Percentiles rank a stretch among this genome's conserved stretches.
These are phyloP conservation scores for Popillia japonica DNA, from an alignment of 1,140 invertebrate species.

Conservation along the genomic window DNA sequence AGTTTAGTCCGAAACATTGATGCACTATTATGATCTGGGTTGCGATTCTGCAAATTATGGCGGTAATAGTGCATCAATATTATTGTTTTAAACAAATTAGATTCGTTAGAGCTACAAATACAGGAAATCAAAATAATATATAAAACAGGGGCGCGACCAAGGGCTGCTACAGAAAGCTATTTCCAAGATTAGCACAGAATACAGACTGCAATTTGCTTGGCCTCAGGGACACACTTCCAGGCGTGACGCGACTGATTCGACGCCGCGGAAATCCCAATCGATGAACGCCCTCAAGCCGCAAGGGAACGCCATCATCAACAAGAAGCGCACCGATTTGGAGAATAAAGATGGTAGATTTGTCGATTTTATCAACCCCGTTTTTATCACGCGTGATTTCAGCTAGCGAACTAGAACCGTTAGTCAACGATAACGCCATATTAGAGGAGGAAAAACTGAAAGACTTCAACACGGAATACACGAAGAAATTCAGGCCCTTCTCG, in stretches of 20 bases:
- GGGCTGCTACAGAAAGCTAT: constrained; percentile 74
- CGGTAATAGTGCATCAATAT: constrained; percentile 20
- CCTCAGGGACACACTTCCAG: constrained; percentile 71
- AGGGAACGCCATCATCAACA: constrained; percentile 67
- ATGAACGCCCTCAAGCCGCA: constrained; percentile 83
- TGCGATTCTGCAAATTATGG: neutral
- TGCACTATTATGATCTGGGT: constrained; percentile 14
- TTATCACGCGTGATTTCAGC: constrained; percentile 55
- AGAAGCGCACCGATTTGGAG: constrained; percentile 66
- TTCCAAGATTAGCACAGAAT: constrained; percentile 82
- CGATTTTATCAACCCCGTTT: neutral
- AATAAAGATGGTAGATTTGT: constrained; percentile 57
- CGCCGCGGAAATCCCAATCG: constrained; percentile 82
- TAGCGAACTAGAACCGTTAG: constrained; percentile 80
- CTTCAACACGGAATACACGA: constrained; percentile 79
- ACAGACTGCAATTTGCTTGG: constrained; percentile 88
- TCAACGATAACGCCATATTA: constrained; percentile 71
- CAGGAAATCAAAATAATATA: constrained; percentile 10
- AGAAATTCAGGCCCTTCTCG: constrained; percentile 83
- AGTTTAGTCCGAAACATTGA: constrained; percentile 7
- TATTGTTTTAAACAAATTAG: neutral
- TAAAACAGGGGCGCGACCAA: constrained; percentile 55
- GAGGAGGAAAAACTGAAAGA: constrained; percentile 65
- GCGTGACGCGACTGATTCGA: constrained; percentile 62
- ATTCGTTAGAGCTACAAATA: neutral